Percentiles rank a stretch among this genome's conserved stretches.
These are phyloP conservation scores for Nylanderia fulva DNA, from an alignment of 1,140 invertebrate species.

Conservation along the genomic window DNA sequence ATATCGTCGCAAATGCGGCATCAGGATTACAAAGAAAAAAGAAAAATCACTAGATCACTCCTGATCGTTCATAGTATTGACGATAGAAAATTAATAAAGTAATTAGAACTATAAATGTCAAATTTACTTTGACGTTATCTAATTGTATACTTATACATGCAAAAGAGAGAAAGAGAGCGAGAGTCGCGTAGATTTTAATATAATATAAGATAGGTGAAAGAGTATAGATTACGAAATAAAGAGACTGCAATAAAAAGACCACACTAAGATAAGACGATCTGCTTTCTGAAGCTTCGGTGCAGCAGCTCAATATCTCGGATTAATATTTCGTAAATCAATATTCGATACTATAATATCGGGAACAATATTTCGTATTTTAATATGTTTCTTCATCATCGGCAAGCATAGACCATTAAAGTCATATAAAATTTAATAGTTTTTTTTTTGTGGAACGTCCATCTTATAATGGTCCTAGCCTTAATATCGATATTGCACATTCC, in stretches of 20 bases:
- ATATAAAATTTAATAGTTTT: conserved; percentile 60
- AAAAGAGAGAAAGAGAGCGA: no score
- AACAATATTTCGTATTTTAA: conserved; percentile 62
- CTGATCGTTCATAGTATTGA: background rate
- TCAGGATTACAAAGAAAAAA: background rate
- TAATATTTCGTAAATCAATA: conserved; percentile 42
- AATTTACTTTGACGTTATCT: background rate
- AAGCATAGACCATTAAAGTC: conserved; percentile 40
- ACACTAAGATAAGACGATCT: conserved; percentile 12
- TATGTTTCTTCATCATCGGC: conserved; percentile 52
- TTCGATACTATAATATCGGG: conserved; percentile 32
- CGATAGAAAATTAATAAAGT: conserved; percentile 23
- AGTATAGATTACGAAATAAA: background rate
- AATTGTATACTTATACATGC: background rate
- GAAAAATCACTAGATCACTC: background rate
- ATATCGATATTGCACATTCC: conserved; percentile 65
- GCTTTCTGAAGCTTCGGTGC: conserved; percentile 19
- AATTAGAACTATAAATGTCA: background rate
- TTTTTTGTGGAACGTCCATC: conserved; percentile 38
- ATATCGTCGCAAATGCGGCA: conserved; percentile 6
- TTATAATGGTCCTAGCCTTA: conserved; percentile 51
- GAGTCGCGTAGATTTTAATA: conserved; percentile 13
- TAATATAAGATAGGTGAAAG: background rate
- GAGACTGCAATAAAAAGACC: background rate
- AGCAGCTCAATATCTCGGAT: conserved; percentile 37